phyloP scores from a whole-genome alignment of 2,888 invertebrate species.

The Volucella inanis region DNA sequence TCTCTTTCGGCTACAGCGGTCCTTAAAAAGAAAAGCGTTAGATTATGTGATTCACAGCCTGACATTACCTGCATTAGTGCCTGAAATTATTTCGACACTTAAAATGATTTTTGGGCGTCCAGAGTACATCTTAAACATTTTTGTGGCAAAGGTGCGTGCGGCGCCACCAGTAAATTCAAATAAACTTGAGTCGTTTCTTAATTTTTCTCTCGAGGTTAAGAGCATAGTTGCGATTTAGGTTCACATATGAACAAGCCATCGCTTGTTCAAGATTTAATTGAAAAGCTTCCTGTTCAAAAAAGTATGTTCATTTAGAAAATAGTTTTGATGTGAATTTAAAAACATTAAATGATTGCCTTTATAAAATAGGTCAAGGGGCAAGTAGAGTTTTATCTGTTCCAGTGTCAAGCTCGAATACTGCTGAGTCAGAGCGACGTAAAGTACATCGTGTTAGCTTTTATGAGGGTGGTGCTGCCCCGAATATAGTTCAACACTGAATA shows the following conservation, averaged over 20 bases:
- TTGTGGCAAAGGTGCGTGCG: no score
- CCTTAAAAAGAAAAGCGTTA: no score
- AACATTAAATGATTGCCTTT: constrained; percentile 52
- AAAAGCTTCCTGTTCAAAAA: no score
- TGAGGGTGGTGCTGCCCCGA: constrained; percentile 1
- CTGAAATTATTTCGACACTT: no score
- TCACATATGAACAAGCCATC: no score
- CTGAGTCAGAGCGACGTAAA: constrained; percentile 16
- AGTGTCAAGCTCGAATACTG: background rate
- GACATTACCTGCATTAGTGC: no score
- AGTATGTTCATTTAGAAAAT: constrained; percentile 32
- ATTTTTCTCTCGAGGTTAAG: constrained; percentile 5
- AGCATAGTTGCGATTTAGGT: constrained; percentile 13
- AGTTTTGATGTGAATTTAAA: constrained; percentile 10
- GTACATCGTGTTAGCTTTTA: constrained; percentile 19
- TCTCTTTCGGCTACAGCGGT: no score
- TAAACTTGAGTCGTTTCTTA: no score
- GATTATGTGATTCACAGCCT: no score
- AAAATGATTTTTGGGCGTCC: no score
- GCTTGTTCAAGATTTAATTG: background rate
- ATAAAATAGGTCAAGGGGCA: constrained; percentile 52
- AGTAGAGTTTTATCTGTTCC: constrained; percentile 36
- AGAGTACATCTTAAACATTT: no score
- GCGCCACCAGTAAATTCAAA: no score
- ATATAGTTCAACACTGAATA: background rate